Conservation (phyloP, 2,113 vertebrate genomes). For the Planiliza haematocheilus region DNA sequence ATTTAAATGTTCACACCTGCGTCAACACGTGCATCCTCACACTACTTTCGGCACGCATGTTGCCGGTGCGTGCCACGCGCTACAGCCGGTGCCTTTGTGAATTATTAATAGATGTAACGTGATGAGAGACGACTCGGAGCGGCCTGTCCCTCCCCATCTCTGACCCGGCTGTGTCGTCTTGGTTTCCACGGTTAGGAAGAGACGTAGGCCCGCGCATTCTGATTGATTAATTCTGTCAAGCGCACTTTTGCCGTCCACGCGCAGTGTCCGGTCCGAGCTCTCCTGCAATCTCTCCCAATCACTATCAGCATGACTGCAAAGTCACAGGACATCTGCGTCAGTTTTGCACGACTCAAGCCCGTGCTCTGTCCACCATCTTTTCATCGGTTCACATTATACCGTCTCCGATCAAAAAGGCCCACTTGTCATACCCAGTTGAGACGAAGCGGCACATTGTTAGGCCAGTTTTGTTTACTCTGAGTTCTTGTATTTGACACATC, state of each 20-base stretch:
- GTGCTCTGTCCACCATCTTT: constrained; percentile 23
- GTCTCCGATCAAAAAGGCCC: background rate
- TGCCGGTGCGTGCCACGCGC: constrained; percentile 17
- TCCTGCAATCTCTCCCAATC: constrained; percentile 71
- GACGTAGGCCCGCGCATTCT: constrained; percentile 49
- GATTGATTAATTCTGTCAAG: constrained; percentile 77
- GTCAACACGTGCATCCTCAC: constrained; percentile 14
- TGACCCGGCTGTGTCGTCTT: constrained; percentile 69
- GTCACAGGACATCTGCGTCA: constrained; percentile 66
- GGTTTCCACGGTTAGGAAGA: constrained; percentile 67
- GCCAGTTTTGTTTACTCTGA: background rate
- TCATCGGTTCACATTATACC: constrained; percentile 23
- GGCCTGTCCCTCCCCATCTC: constrained; percentile 46
- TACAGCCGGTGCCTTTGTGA: constrained; percentile 61
- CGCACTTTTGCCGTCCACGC: constrained; percentile 73
- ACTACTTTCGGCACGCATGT: constrained; percentile 14
- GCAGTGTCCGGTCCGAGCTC: constrained; percentile 61
- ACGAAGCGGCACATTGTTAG: background rate
- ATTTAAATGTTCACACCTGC: constrained; percentile 47
- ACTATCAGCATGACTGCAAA: constrained; percentile 65
- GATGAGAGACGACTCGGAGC: constrained; percentile 72
- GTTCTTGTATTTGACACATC: too few relatives aligned
- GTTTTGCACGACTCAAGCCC: constrained; percentile 22
- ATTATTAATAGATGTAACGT: constrained; percentile 70
- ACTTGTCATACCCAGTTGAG: background rate